Base-by-base conservation (phyloP, 2,888 invertebrate species). In the Aleiodes testaceus region DNA sequence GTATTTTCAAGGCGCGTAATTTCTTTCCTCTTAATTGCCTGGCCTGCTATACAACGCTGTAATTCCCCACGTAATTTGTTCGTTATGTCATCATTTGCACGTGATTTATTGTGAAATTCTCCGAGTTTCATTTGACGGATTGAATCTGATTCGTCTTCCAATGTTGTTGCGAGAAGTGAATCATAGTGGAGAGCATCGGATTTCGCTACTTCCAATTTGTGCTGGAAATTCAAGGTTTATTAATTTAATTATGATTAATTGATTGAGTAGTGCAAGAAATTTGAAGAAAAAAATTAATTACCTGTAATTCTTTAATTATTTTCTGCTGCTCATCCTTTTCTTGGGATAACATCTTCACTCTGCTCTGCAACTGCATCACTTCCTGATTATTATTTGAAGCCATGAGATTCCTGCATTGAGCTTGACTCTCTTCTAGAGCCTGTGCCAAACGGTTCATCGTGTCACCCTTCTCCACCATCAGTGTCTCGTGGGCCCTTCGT, bases 401-500 rank as follows among this genome's bases (percentile, higher is more conserved):
- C 77, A 87, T 89, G 64, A 89, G 75, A 72, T 89, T 87, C 7
- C 88, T 85, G 75, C 86, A 89, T 49, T 88, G 88, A 6, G 84
- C 77, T 77, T 93, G 93, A 0, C 92, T 90, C 5, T 90, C 89
- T 74, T 91, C 90, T 59, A 93, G 78, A 20, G 91, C 92, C 20
- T 87, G 86, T 0, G 90, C 91, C n/a, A 93, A 78, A 53, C 90
- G 88, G 83, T 92, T 92, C 72, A 93, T 92, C 14, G 90, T 91
- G 0, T 89, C 88, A 0, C 90, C 90, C 75, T 92, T 93, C 50
- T 93, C 92, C 59, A 91, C 88, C 52, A 92, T 80, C 74, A 92
- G 87, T 3, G 88, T 87, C 79, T 93, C 92, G 66, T 92, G 91
- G 16, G 90, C 90, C 74, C 89, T 87, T 63, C 92, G 91, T 1